A percentile compares a stretch with the other conserved stretches of the same genome.
Conservation (phyloP, 2,113 vertebrate species). For the Leptobrachium leishanense region DNA sequence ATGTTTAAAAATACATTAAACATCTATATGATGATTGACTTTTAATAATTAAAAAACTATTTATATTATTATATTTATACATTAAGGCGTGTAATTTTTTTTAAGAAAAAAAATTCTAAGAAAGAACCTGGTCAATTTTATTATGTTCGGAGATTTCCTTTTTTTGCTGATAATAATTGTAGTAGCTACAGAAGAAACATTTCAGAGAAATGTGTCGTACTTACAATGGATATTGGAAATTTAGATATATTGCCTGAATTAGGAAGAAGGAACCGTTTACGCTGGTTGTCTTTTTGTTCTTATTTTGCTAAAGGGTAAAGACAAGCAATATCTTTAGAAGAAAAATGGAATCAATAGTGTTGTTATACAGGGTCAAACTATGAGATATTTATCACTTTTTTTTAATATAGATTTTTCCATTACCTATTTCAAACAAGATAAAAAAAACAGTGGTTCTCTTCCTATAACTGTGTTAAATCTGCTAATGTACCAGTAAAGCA, state of each 20-base stretch:
- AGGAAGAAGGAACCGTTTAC: background rate
- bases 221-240: background rate
- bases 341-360: slow-evolving; percentile 38
- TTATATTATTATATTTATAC: too few species aligned
- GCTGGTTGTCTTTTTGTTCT: slow-evolving; percentile 4
- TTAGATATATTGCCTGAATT: slow-evolving; percentile 14
- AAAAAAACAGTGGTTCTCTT: slow-evolving; percentile 10
- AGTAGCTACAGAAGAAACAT: too few species aligned
- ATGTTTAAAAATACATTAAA: too few species aligned
- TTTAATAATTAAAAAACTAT: too few species aligned
- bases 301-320: slow-evolving; percentile 23
- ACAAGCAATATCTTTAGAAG: slow-evolving; percentile 40
- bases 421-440: slow-evolving; percentile 17
- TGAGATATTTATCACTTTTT: slow-evolving; percentile 36
- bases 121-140: too few species aligned
- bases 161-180: too few species aligned
- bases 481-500: background rate
- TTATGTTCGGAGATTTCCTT: too few species aligned
- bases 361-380: slow-evolving; percentile 34
- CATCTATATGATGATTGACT: too few species aligned
- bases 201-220: too few species aligned
- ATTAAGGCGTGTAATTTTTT: too few species aligned
- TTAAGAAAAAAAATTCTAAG: too few species aligned
- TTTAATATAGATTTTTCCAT: slow-evolving; percentile 34
- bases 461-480: background rate